Evolutionary conservation across 2,113 vertebrate species (phyloP).

Genomic region (Sapayoa aenigma): DNA sequence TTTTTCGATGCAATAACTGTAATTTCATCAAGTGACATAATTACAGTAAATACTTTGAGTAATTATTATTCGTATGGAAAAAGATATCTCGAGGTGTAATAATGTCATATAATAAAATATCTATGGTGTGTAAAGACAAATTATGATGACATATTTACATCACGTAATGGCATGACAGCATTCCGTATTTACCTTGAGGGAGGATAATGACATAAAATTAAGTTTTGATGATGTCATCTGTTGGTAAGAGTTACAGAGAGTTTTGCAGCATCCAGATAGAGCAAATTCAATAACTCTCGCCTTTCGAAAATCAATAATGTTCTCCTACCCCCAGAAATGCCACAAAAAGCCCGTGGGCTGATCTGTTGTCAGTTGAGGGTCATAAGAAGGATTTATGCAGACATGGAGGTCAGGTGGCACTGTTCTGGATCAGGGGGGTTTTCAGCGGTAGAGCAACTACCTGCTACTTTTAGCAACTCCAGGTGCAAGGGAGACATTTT

Average conservation of each 20-base stretch:
- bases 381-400: background rate
- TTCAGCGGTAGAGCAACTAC: background rate
- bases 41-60: constrained; percentile 83
- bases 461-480: background rate
- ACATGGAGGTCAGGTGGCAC: background rate
- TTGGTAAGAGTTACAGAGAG: background rate
- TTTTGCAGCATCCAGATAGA: background rate
- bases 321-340: background rate
- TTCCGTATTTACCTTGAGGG: constrained; percentile 54
- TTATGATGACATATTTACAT: constrained; percentile 74
- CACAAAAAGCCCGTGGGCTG: background rate
- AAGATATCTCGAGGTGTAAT: constrained; percentile 76
- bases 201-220: constrained; percentile 69
- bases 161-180: constrained; percentile 66
- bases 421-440: background rate
- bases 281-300: background rate
- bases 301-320: background rate
- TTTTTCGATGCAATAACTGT: constrained; percentile 81
- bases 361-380: background rate
- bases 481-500: background rate
- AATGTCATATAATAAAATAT: constrained; percentile 77
- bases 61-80: constrained; percentile 80
- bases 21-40: constrained; percentile 84
- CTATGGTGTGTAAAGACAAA: constrained; percentile 78
- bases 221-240: constrained; percentile 69